phyloP scores from a whole-genome alignment of 2,113 vertebrate genomes.

The Columba janthina region DNA sequence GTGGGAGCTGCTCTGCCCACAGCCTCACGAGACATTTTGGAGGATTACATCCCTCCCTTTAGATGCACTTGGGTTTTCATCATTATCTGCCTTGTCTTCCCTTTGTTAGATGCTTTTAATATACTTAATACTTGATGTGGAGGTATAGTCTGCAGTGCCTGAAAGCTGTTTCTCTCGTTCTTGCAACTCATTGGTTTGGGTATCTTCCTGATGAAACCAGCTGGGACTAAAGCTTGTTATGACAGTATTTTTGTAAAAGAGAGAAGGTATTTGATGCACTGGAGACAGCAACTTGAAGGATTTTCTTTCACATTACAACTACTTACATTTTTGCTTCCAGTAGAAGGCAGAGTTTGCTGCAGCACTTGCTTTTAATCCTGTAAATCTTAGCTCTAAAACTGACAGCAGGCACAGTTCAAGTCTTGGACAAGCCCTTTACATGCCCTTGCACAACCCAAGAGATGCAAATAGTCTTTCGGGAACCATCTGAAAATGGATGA shows the following conservation, averaged over 20 bases:
- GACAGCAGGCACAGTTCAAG: neutral
- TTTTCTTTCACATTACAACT: neutral
- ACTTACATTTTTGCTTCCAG: neutral
- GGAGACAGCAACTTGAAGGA: neutral
- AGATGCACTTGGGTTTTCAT: neutral
- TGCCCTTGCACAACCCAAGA: neutral
- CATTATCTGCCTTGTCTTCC: fast-evolving
- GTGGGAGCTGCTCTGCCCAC: neutral
- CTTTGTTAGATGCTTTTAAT: neutral
- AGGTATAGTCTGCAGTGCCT: neutral
- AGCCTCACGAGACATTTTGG: neutral
- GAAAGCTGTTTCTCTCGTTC: neutral
- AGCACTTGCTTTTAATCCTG: neutral
- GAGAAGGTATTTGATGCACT: neutral
- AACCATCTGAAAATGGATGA: neutral
- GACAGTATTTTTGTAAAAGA: neutral
- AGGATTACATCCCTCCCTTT: neutral
- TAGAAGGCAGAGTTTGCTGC: neutral
- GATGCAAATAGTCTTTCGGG: neutral
- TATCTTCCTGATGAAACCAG: neutral
- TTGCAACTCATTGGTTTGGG: neutral
- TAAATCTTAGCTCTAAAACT: neutral
- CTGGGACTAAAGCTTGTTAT: neutral
- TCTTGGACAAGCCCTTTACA: neutral
- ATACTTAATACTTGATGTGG: neutral